Percentiles rank a stretch among this genome's conserved stretches.
These are phyloP conservation scores for Rambutsinella grinnellia DNA, from an alignment of 2,888 invertebrate genomes.

Conservation along the genomic window DNA sequence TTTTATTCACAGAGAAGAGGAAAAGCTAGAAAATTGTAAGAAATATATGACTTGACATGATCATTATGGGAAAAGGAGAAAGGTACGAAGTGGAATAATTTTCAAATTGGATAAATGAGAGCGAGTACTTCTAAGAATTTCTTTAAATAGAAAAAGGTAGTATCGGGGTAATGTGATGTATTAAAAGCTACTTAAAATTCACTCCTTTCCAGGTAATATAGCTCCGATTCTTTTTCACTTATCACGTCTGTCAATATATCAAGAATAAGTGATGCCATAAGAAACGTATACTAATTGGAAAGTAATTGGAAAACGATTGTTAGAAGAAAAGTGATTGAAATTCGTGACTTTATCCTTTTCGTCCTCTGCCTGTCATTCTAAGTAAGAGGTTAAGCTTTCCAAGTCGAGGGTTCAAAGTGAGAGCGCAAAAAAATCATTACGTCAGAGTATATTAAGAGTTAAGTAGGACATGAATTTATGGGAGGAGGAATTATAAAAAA, in stretches of 20 bases:
- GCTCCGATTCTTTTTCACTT: neutral
- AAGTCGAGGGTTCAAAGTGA: neutral
- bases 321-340: slow-evolving; percentile 29
- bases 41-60: slow-evolving; percentile 17
- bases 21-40: neutral
- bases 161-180: no score
- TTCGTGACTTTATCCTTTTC: neutral
- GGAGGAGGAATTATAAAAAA: slow-evolving; percentile 13
- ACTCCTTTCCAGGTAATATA: no score
- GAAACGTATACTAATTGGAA: slow-evolving; percentile 29
- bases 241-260: no score
- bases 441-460: slow-evolving; percentile 38
- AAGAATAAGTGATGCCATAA: no score
- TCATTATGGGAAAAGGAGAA: slow-evolving; percentile 47
- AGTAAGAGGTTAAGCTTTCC: neutral
- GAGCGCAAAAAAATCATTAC: slow-evolving; percentile 40
- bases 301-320: slow-evolving; percentile 42
- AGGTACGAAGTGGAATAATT: slow-evolving; percentile 23
- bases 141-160: no score
- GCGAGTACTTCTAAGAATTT: no score
- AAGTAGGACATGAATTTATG: slow-evolving; percentile 40
- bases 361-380: neutral
- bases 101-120: slow-evolving; percentile 7
- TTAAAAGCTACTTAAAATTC: no score
- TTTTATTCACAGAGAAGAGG: neutral